Evolutionary conservation across 2,797 vertebrate genomes (phyloP).

Genomic region (Myiotriccus ornatus): DNA sequence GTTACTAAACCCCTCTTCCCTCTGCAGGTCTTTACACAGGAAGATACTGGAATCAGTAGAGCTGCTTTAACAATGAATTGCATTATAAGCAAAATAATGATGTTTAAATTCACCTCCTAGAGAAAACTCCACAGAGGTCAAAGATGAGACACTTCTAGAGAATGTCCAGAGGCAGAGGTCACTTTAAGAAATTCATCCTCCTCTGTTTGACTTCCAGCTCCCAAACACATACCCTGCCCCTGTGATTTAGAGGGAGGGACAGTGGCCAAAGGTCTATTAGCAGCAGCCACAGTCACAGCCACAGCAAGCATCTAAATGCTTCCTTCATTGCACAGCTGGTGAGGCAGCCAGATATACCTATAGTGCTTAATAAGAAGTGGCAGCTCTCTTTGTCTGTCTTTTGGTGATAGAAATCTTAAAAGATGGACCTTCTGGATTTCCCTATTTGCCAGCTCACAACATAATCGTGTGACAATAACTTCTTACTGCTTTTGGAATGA

Average conservation of each 20-base stretch:
- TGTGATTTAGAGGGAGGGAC: neutral
- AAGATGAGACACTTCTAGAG: neutral
- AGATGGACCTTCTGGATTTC: neutral
- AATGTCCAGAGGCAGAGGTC: neutral
- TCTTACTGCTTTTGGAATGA: neutral
- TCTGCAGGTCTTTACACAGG: neutral
- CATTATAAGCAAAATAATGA: neutral
- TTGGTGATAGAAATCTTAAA: neutral
- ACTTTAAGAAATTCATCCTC: neutral
- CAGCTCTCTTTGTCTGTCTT: neutral
- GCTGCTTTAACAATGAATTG: neutral
- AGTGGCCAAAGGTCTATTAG: neutral
- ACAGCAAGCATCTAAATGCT: neutral
- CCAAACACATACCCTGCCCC: neutral
- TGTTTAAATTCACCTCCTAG: constrained; percentile 6
- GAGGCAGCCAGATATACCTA: neutral
- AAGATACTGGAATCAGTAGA: neutral
- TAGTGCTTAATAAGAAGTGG: neutral
- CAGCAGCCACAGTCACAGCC: neutral
- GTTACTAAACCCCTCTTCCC: neutral
- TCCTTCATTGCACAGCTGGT: neutral
- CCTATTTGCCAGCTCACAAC: neutral
- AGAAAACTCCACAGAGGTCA: neutral
- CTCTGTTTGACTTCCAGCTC: neutral
- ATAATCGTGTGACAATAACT: neutral